Percentiles rank a stretch among this genome's conserved stretches.
Conservation (phyloP, 2,888 invertebrate species). For the Tetheella fluctuosa region DNA sequence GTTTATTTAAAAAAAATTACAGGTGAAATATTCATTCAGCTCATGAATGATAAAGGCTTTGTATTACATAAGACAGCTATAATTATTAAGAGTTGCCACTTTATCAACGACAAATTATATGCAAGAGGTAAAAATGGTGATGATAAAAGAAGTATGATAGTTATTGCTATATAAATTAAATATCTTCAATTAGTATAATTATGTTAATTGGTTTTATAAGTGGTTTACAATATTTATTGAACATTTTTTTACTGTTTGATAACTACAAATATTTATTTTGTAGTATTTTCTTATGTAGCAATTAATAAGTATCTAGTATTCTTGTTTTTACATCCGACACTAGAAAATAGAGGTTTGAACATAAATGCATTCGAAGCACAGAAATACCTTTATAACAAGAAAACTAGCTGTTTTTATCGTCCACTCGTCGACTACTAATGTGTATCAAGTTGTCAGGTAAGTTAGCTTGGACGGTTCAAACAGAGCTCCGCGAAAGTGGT, state of each 20-base stretch:
- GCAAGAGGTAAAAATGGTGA: background rate
- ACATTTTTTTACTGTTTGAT: too few species aligned
- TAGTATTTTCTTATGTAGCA: too few species aligned
- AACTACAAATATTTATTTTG: too few species aligned
- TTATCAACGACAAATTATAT: background rate
- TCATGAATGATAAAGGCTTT: background rate
- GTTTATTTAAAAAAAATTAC: background rate
- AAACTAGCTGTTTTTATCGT: background rate
- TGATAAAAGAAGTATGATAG: background rate
- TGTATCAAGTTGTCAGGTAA: slow-evolving; percentile 36
- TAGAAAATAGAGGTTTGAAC: background rate
- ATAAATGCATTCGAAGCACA: background rate
- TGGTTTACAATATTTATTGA: too few species aligned
- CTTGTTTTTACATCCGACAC: background rate
- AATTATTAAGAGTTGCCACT: too few species aligned
- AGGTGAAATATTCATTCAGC: background rate
- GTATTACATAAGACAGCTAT: too few species aligned
- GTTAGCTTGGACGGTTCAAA: slow-evolving; percentile 44
- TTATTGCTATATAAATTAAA: background rate
- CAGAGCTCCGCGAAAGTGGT: slow-evolving; percentile 59
- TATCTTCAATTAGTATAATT: background rate
- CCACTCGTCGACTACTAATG: slow-evolving; percentile 6
- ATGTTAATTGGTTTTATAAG: background rate
- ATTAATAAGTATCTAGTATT: too few species aligned
- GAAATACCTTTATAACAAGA: slow-evolving; percentile 2